phyloP scores from a whole-genome alignment of 2,888 invertebrate species.

The Ormia ochracea region DNA sequence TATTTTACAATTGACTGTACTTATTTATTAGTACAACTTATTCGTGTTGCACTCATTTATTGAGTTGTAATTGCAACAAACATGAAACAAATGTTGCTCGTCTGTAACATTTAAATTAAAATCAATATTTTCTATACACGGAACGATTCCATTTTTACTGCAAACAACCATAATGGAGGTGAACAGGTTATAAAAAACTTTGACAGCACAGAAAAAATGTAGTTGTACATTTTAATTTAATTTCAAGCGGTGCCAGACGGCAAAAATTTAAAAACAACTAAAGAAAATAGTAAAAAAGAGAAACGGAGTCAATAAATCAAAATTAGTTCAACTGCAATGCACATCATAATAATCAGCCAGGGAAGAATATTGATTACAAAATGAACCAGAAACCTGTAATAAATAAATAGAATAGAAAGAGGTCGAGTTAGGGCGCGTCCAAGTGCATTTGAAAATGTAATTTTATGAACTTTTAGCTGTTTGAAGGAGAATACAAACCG shows the following conservation, averaged over 20 bases:
- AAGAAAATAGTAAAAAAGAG: neutral
- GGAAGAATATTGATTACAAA: neutral
- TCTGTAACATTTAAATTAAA: conserved; percentile 32
- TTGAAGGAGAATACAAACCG: neutral
- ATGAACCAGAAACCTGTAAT: conserved; percentile 17
- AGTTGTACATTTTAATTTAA: conserved; percentile 22
- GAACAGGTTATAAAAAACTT: conserved; percentile 33
- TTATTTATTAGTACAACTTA: no score
- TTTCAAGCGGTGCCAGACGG: neutral
- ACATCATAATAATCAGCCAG: conserved; percentile 28
- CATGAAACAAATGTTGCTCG: neutral
- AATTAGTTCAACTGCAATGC: conserved; percentile 37
- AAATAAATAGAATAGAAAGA: conserved; percentile 5
- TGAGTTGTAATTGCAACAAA: conserved; percentile 37
- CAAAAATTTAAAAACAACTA: neutral
- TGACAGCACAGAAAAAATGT: neutral
- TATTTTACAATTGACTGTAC: no score
- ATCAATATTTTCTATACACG: conserved; percentile 7
- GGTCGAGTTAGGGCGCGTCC: conserved; percentile 24
- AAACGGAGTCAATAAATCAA: conserved; percentile 41
- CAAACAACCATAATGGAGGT: conserved; percentile 33
- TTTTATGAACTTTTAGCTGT: conserved; percentile 11
- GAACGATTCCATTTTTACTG: neutral
- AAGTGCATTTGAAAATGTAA: conserved; percentile 21
- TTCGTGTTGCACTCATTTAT: neutral